Percentiles rank a stretch among this genome's conserved stretches.
Conservation (phyloP, 2,113 vertebrate genomes). For the Phalacrocorax pelagicus region DNA sequence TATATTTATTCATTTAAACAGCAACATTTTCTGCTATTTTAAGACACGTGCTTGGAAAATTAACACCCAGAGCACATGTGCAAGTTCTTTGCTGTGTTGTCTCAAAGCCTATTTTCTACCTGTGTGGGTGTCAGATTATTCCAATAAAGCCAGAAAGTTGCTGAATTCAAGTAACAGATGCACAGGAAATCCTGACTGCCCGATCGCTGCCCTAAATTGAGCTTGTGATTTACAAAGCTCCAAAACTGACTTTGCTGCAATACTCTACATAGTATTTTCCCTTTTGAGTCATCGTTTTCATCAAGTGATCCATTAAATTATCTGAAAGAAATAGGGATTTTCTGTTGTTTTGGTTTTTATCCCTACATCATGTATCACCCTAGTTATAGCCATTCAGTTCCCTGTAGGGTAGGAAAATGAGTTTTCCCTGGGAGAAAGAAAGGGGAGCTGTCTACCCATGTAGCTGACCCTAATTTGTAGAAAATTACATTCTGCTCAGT, state of each 20-base stretch:
- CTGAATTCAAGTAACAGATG: not conserved
- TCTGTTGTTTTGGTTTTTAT: slow-evolving; percentile 3
- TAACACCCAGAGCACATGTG: not conserved
- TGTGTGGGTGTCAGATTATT: slow-evolving; percentile 13
- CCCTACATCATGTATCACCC: not conserved
- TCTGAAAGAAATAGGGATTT: slow-evolving; percentile 28
- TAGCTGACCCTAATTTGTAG: slow-evolving; percentile 34
- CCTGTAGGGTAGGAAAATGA: not conserved
- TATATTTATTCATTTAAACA: not conserved
- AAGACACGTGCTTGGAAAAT: slow-evolving; percentile 7
- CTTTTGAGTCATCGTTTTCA: not conserved
- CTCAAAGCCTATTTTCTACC: not conserved
- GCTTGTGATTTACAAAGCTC: not conserved
- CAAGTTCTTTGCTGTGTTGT: not conserved
- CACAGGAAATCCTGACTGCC: not conserved
- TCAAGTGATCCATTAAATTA: not conserved
- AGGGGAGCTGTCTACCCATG: not conserved
- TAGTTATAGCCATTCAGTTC: not conserved
- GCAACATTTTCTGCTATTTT: slow-evolving; percentile 17
- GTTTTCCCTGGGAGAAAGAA: slow-evolving; percentile 11
- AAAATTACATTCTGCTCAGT: slow-evolving; percentile 36
- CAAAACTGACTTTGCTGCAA: slow-evolving; percentile 30
- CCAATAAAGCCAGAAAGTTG: slow-evolving; percentile 9
- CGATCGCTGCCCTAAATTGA: slow-evolving; percentile 35
- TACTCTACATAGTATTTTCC: slow-evolving; percentile 8